Evolutionary conservation across 2,888 invertebrate genomes (phyloP), one percentile per base, ranked within the genome.

Genomic region (Andrena praecox): DNA sequence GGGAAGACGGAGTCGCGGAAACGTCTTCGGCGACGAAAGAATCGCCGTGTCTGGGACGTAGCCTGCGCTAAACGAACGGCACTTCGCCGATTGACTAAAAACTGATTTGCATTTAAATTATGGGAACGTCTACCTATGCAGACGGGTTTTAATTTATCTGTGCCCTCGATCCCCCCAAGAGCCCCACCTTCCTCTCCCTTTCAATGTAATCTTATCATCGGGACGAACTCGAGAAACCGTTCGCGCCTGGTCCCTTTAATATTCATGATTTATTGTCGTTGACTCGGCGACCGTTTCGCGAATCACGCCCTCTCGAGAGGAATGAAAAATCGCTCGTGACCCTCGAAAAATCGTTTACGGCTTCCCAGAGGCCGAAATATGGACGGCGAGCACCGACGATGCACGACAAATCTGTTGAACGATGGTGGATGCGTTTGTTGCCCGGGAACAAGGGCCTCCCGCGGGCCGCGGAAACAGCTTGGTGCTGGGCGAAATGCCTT

Each of bases 51-150:
- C 10, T 24, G 50, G 35, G 29, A 35, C 79, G 42, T 29, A 31
- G 64, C 56, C 60, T 52, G 1, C 80, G 72, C 79, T 82, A 85
- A 85, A 77, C 87, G 83, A 84, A 86, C 77, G 77, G 66, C 72
- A 78, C 78, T 82, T 70, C 73, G 54, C 56, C 85, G 89, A 88
- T 88, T 89, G 85, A 87, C 87, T 85, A 82, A 84, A 89, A 89
- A 87, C 85, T 84, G 88, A 88, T 88, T 88, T 88, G 84, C 89
- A 88, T 88, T 89, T 88, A 89, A 88, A 88, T 88, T 89, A 88
- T 88, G 74, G 80, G 64, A 75, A 52, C 79, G 80, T 78, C 85
- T 82, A 84, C 80, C 87, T 85, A 84, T 80, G 78, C 83, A 79
- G 81, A 63, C 85, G 75, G 80, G 67, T 79, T 88, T 88, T 88